These are phyloP conservation scores for Cheilosia scutellata DNA, from an alignment of 2,888 invertebrate genomes.

Conservation along the genomic window DNA sequence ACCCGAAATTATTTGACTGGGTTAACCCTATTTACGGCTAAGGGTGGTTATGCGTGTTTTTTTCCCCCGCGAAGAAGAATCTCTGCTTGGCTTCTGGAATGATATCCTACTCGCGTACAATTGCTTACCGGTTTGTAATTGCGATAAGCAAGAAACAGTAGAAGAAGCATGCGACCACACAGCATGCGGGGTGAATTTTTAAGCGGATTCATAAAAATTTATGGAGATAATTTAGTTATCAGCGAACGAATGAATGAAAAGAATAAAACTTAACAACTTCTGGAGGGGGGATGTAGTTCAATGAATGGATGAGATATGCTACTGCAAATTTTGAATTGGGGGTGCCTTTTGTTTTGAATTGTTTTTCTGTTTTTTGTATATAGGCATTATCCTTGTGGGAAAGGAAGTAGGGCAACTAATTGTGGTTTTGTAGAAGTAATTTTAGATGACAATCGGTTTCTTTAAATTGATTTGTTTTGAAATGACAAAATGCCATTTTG, in stretches of 20 bases:
- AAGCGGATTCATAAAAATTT: slow-evolving; percentile 75
- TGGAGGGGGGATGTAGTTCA: slow-evolving; percentile 40
- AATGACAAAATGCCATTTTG: not conserved
- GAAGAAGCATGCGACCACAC: slow-evolving; percentile 43
- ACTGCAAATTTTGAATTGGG: slow-evolving; percentile 24
- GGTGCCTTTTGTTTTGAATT: slow-evolving; percentile 41
- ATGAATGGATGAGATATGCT: slow-evolving; percentile 58
- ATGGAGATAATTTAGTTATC: slow-evolving; percentile 75
- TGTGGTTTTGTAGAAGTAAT: not conserved
- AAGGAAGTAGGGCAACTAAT: slow-evolving; percentile 1
- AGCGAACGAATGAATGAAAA: slow-evolving; percentile 68
- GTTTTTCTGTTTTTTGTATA: slow-evolving; percentile 14
- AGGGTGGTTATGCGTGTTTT: slow-evolving; percentile 17
- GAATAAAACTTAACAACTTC: slow-evolving; percentile 73
- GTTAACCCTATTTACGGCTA: slow-evolving; percentile 51
- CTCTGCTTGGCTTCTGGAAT: slow-evolving; percentile 53
- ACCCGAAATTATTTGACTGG: slow-evolving; percentile 52
- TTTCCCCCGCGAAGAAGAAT: slow-evolving; percentile 22
- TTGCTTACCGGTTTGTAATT: slow-evolving; percentile 76
- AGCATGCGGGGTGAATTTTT: slow-evolving; percentile 70
- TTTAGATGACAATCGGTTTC: not conserved
- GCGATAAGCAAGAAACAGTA: slow-evolving; percentile 60
- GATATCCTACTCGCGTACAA: slow-evolving; percentile 65
- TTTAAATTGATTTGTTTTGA: slow-evolving; percentile 1
- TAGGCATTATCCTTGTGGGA: slow-evolving; percentile 31